phyloP scores from a whole-genome alignment of 2,888 invertebrate genomes.

The Litoditis marina region DNA sequence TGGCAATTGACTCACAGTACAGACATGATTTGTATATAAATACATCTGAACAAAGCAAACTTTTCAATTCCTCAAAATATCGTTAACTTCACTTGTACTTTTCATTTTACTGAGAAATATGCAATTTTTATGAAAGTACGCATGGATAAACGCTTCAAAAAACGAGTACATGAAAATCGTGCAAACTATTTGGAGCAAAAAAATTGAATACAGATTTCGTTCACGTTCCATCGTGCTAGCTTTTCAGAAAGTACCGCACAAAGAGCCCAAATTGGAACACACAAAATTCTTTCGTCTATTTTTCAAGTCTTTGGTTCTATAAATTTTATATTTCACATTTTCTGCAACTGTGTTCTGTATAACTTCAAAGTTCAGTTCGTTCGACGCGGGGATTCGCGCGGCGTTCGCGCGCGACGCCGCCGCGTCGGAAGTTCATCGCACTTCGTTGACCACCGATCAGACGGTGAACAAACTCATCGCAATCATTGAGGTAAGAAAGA shows the following conservation, averaged over 20 bases:
- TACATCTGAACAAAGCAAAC: neutral
- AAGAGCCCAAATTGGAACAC: too few species aligned
- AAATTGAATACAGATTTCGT: neutral
- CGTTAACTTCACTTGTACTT: neutral
- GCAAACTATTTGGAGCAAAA: neutral
- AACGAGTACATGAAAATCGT: neutral
- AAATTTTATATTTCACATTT: too few species aligned
- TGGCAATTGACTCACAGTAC: neutral
- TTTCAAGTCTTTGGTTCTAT: too few species aligned
- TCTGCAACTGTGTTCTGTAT: too few species aligned
- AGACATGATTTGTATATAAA: neutral
- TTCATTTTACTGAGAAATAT: neutral
- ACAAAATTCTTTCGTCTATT: too few species aligned
- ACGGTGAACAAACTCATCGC: conserved; percentile 42
- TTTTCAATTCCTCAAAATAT: neutral
- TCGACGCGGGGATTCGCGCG: conserved; percentile 14
- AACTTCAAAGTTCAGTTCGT: conserved; percentile 19
- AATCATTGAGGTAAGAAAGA: conserved; percentile 13
- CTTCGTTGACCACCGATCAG: conserved; percentile 33
- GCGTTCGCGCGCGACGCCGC: conserved; percentile 7
- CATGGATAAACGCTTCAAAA: too few species aligned
- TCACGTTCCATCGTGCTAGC: neutral
- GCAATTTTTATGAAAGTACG: too few species aligned
- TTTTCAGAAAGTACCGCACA: too few species aligned
- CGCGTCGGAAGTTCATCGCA: conserved; percentile 24